A percentile compares a stretch with the other conserved stretches of the same genome.
These are phyloP conservation scores for Papilio demoleus DNA, from an alignment of 2,888 invertebrate species.

Conservation along the genomic window DNA sequence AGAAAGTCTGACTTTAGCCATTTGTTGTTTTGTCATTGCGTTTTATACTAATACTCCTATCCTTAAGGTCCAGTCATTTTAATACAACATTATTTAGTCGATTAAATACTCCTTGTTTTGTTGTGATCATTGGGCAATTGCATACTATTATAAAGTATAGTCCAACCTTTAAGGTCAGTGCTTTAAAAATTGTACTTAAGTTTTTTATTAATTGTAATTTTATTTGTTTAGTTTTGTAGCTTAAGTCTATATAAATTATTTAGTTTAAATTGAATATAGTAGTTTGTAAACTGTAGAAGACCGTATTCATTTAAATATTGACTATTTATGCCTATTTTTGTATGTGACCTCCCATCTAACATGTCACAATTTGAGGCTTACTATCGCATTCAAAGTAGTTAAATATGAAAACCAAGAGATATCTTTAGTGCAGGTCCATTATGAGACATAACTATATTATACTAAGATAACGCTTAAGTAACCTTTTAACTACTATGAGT, in stretches of 20 bases:
- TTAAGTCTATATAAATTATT: conserved; percentile 12
- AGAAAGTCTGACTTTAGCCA: conserved; percentile 82
- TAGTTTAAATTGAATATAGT: conserved; percentile 8
- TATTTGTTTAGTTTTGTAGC: conserved; percentile 8
- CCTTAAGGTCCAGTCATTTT: conserved; percentile 27
- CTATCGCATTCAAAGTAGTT: too few species aligned
- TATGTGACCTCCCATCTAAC: too few species aligned
- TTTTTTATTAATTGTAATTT: conserved; percentile 24
- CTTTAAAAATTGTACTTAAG: conserved; percentile 37
- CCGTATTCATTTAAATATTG: too few species aligned
- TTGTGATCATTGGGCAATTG: conserved; percentile 15
- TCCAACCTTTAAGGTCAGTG: conserved; percentile 26
- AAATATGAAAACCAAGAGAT: too few species aligned
- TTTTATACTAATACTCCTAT: conserved; percentile 56
- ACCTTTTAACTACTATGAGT: too few species aligned
- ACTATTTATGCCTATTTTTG: too few species aligned
- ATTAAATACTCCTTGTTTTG: background rate
- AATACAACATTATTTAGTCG: background rate
- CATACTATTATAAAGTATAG: conserved; percentile 28
- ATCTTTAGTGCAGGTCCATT: too few species aligned
- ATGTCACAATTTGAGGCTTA: too few species aligned
- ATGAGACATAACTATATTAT: too few species aligned
- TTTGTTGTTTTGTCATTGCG: conserved; percentile 73
- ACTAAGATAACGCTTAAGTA: too few species aligned
- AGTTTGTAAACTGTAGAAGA: background rate